A percentile compares a stretch with the other conserved stretches of the same genome.
These are phyloP conservation scores for Ramphastos sulfuratus DNA, from an alignment of 2,113 vertebrate genomes.

Conservation along the genomic window DNA sequence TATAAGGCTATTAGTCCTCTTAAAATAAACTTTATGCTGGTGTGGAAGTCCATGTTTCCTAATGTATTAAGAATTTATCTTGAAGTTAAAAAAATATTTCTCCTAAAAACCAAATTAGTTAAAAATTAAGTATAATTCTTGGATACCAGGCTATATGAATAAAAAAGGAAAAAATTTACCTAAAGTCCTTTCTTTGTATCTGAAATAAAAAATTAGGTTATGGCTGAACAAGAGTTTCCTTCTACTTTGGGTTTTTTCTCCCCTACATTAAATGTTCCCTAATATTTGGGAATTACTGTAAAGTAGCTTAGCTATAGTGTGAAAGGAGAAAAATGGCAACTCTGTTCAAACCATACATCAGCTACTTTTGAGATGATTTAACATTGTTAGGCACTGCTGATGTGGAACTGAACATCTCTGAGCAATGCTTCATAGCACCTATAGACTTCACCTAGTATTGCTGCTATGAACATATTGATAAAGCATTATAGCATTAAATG, in stretches of 20 bases:
- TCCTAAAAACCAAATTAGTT: not conserved
- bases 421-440: conserved; percentile 5
- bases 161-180: not conserved
- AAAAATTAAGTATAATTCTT: not conserved
- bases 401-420: conserved; percentile 28
- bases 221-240: not conserved
- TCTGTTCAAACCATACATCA: not conserved
- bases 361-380: not conserved
- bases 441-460: not conserved
- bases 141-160: not conserved
- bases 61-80: not conserved
- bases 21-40: not conserved
- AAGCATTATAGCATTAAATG: conserved; percentile 56
- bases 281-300: conserved; percentile 19
- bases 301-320: not conserved
- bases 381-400: not conserved
- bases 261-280: not conserved
- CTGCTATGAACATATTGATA: conserved; percentile 55
- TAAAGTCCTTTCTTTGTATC: not conserved
- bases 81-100: not conserved
- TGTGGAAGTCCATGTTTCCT: not conserved
- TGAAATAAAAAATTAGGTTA: not conserved
- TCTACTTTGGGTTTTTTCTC: not conserved
- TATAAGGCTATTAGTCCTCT: not conserved
- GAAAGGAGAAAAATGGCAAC: not conserved